These are phyloP conservation scores for Mayetiola destructor DNA, from an alignment of 2,888 invertebrate species.

Conservation along the genomic window DNA sequence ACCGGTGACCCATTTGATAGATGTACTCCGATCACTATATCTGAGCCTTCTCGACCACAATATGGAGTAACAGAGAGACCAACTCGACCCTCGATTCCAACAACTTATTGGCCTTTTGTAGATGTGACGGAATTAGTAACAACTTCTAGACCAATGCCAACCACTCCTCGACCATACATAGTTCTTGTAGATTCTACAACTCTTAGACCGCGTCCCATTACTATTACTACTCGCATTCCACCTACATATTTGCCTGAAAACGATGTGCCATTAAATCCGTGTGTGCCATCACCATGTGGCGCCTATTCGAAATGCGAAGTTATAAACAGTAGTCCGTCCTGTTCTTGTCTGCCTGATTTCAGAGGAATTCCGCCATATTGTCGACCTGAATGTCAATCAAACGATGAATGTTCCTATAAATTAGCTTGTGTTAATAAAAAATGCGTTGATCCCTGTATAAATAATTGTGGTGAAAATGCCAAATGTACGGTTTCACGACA, in stretches of 20 bases:
- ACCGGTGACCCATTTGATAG: conserved; percentile 59
- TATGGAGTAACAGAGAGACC: no score
- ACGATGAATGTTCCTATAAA: conserved; percentile 51
- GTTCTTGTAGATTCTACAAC: no score
- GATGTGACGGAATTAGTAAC: no score
- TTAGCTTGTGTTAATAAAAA: conserved; percentile 56
- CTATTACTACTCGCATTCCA: no score
- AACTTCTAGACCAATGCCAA: no score
- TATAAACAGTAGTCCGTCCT: conserved; percentile 44
- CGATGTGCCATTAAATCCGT: conserved; percentile 42
- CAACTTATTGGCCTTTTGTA: no score
- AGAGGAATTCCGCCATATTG: conserved; percentile 58
- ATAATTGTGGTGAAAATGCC: conserved; percentile 61
- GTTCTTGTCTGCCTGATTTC: conserved; percentile 52
- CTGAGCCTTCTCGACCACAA: no score
- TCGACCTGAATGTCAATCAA: conserved; percentile 55
- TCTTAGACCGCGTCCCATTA: no score
- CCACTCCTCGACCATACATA: no score
- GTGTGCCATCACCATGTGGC: conserved; percentile 64
- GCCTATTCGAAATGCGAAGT: conserved; percentile 57
- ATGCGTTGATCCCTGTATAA: conserved; percentile 61
- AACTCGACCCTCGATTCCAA: no score
- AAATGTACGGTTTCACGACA: conserved; percentile 62
- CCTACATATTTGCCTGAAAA: no score
- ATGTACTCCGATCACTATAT: conserved; percentile 39